Evolutionary conservation across 1,140 invertebrate genomes (phyloP), one percentile per base, ranked within the genome.

Genomic region (Hetaerina americana): DNA sequence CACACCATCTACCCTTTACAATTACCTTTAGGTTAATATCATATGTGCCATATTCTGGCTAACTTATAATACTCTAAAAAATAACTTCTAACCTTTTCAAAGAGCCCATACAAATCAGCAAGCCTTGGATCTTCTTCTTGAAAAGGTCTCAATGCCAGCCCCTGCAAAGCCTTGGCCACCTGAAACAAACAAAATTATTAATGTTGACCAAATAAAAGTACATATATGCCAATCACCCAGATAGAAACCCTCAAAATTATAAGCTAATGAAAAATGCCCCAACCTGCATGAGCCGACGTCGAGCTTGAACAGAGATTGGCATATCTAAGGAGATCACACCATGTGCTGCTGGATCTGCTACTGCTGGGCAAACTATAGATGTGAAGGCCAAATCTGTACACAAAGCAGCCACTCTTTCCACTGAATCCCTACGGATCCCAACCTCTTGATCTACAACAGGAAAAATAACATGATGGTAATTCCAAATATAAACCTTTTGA

Each of bases 261-360:
- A n/a, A n/a, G n/a, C n/a, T n/a, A n/a, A n/a, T n/a, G n/a, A n/a
- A n/a, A n/a, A n/a, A n/a, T n/a, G 2, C 2, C 15, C 40, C 40
- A 2, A 82, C 87, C 83, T 96, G 95, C 79, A 96, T 95, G 5
- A 98, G 84, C 85, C 98, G 98, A 79, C 94, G 95, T 26, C 95
- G 82, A 5, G 94, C 93, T 31, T 96, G 88, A 74, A 93, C 88
- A 71, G 92, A 94, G 29, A 98, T 93, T n/a, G 93, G 92, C 0
- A 92, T 91, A 78, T 97, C 96, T 0, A 92, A n/a, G 40, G 40
- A 57, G 15, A 57, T 93, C 67, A 98, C 93, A n/a, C 95, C 96
- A 80, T 95, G 91, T 0, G 94, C 90, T 81, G 98, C 96, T 0
- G 97, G 96, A 83, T 97, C 95, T 27, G 96, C 92, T 66, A 99